A percentile compares a stretch with the other conserved stretches of the same genome.
These are phyloP conservation scores for Notarius quadriscutis DNA, from an alignment of 2,113 vertebrate genomes.

Conservation along the genomic window DNA sequence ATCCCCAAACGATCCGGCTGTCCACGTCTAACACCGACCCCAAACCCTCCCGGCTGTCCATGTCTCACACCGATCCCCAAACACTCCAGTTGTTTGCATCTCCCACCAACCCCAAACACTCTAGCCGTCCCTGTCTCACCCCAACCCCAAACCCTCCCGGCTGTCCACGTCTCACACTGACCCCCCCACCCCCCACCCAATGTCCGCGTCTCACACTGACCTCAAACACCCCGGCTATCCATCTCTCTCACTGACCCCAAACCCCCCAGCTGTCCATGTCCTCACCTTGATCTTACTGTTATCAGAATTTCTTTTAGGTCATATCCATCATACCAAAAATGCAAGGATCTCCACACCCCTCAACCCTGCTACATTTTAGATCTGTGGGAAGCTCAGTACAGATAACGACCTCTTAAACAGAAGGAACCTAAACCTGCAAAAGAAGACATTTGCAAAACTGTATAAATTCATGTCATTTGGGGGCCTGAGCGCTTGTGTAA, in stretches of 20 bases:
- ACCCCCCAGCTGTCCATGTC: neutral
- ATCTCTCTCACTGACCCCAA: neutral
- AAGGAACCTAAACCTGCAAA: neutral
- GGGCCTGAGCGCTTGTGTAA: neutral
- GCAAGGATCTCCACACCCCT: neutral
- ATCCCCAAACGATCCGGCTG: too few species aligned
- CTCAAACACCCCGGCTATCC: neutral
- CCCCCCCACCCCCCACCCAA: constrained; percentile 36
- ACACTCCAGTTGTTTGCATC: too few species aligned
- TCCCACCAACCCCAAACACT: too few species aligned
- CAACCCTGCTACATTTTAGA: neutral
- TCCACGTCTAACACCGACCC: too few species aligned
- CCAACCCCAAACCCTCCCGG: constrained; percentile 43
- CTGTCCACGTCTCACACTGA: constrained; percentile 49
- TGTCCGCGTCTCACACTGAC: constrained; percentile 48
- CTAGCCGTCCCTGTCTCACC: too few species aligned
- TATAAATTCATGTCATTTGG: neutral
- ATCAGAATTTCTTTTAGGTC: too few species aligned
- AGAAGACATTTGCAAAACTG: neutral
- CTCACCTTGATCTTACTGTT: constrained; percentile 1
- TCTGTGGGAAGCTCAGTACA: neutral
- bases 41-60: too few species aligned
- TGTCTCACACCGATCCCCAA: too few species aligned
- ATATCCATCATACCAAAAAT: neutral
- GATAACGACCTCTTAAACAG: neutral